phyloP scores from a whole-genome alignment of 2,113 vertebrate species.

The Eira barbara region DNA sequence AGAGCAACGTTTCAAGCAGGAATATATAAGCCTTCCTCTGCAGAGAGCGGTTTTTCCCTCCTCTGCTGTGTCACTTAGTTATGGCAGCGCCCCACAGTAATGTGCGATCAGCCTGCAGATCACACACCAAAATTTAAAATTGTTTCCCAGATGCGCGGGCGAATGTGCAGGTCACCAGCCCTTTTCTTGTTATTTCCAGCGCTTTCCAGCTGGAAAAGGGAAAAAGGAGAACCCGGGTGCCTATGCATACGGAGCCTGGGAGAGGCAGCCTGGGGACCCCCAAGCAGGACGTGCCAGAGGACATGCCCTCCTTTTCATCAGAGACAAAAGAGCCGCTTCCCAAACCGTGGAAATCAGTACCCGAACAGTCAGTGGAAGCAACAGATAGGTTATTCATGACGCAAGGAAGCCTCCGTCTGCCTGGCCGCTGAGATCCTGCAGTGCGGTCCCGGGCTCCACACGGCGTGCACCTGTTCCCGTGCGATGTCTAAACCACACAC shows the following conservation, averaged over 20 bases:
- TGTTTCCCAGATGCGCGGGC: neutral
- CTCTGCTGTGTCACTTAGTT: neutral
- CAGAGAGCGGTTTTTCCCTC: neutral
- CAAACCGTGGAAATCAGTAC: fast-evolving
- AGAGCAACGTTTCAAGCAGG: neutral
- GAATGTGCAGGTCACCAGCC: neutral
- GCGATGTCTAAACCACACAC: neutral
- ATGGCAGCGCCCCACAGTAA: neutral
- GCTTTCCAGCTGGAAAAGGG: neutral
- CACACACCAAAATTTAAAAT: neutral
- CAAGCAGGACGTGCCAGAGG: fast-evolving
- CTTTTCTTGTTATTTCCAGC: neutral
- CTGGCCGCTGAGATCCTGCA: neutral
- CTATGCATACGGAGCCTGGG: fast-evolving
- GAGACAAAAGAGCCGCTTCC: neutral
- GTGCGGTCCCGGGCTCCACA: fast-evolving
- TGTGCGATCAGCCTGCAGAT: neutral
- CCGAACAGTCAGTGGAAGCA: neutral
- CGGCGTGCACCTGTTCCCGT: fast-evolving
- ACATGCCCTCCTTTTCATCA: neutral
- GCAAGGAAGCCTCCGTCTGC: neutral
- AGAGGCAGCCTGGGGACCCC: fast-evolving
- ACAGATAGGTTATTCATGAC: neutral
- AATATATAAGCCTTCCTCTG: neutral
- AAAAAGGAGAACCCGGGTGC: neutral